A percentile compares a stretch with the other conserved stretches of the same genome.
Conservation (phyloP, 2,888 invertebrate genomes). For the Macrosoma leucophasiata region DNA sequence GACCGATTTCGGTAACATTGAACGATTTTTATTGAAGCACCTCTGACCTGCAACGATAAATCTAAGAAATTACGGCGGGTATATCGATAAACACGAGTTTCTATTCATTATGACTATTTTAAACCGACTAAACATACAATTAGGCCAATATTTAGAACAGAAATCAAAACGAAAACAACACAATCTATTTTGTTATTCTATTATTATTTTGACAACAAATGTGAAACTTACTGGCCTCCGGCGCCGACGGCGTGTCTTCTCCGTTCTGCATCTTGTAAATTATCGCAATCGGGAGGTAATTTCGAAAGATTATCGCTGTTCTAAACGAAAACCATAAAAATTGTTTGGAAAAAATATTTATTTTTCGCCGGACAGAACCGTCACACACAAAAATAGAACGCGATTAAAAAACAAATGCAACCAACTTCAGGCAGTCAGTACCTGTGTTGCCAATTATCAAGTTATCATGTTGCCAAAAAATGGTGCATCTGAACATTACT, state of each 20-base stretch:
- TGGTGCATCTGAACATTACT: too few relatives aligned
- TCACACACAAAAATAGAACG: conserved; percentile 76
- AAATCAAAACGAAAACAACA: conserved; percentile 48
- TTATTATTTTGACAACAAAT: conserved; percentile 53
- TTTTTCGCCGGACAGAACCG: conserved; percentile 62
- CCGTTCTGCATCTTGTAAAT: conserved; percentile 68
- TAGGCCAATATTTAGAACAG: conserved; percentile 29
- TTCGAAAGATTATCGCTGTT: conserved; percentile 42
- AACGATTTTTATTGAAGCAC: too few relatives aligned
- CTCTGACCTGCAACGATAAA: too few relatives aligned
- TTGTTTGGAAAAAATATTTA: conserved; percentile 54
- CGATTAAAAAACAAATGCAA: conserved; percentile 69
- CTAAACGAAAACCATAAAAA: conserved; percentile 58
- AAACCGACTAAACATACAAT: conserved; percentile 12
- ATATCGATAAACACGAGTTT: conserved; percentile 40
- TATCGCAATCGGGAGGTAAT: conserved; percentile 55
- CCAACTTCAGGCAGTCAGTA: conserved; percentile 45
- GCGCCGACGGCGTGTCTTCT: conserved; percentile 54
- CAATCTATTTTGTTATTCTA: conserved; percentile 45
- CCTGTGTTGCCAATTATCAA: too few relatives aligned
- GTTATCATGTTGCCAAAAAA: too few relatives aligned
- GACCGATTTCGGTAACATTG: conserved; percentile 8
- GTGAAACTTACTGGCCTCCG: conserved; percentile 58
- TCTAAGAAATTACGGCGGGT: conserved; percentile 44
- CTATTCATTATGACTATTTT: conserved; percentile 22